Evolutionary conservation across 2,888 invertebrate genomes (phyloP).

Genomic region (Meliscaeva auricollis): DNA sequence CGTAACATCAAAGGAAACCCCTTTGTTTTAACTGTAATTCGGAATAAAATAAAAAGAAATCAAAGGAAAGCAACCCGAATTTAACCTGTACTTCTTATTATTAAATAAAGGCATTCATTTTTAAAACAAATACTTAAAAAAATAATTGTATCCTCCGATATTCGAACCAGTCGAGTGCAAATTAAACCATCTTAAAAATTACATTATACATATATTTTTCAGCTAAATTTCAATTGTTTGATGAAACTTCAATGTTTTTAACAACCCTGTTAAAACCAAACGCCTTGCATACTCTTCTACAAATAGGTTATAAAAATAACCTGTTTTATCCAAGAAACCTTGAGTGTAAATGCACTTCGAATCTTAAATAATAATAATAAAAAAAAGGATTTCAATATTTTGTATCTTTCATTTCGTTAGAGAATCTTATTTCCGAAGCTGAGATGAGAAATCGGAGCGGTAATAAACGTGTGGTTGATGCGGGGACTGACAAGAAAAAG

Average conservation of each 20-base stretch:
- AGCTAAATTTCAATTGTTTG: no score
- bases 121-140: no score
- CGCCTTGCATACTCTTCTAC: not conserved
- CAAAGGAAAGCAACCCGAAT: no score
- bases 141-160: no score
- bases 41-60: no score
- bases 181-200: no score
- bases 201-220: no score
- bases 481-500: not conserved
- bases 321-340: slow-evolving; percentile 56
- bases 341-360: slow-evolving; percentile 33
- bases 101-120: no score
- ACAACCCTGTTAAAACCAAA: not conserved
- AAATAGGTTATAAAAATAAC: slow-evolving; percentile 24
- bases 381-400: slow-evolving; percentile 56
- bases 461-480: not conserved
- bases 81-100: no score
- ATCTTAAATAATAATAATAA: slow-evolving; percentile 26
- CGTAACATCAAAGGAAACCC: not conserved
- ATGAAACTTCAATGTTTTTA: not conserved
- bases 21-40: no score
- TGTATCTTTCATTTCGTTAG: slow-evolving; percentile 40
- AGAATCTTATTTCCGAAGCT: slow-evolving; percentile 23
- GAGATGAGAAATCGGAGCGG: no score
- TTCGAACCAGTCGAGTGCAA: no score